Evolutionary conservation across 2,113 vertebrate species (phyloP), one percentile per base, ranked within the genome.

Genomic region (Scalopus aquaticus): DNA sequence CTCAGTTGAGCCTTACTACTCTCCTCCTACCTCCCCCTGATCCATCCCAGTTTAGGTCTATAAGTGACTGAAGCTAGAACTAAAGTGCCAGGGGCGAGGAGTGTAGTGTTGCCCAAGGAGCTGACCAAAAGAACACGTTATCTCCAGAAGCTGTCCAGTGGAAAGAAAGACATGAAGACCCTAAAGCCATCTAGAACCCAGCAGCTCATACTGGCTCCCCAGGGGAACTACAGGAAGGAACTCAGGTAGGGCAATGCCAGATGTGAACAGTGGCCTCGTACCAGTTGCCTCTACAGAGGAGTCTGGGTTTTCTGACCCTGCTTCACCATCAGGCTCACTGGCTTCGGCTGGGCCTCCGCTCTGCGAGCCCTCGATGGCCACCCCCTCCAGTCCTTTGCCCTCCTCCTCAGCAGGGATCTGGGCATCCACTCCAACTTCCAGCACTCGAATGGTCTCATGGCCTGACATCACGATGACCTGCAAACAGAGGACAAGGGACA

Each of bases 391-490:
- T 1, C 93, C 42, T 97, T 99, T 99, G 72, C 73, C 97, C 82
- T 98, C 94, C 67, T 97, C 97, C 22, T 99, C 98, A 2, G 98
- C 95, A 0, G 98, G 98, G 56, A 98, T 96, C 42, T 98, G 97
- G 1, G 98, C 80, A 3, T 99, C 99, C 39, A 99, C 99, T 20
- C 99, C 99, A 12, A 99, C 99, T 97, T 99, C 99, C 78, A 99
- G 98, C 91, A 99, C 99, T 4, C 99, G 98, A 97, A 99, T 99
- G 37, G 99, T 99, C 98, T 99, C 99, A 9, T 99, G 99, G 95
- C 99, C 96, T 69, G 99, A 99, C 99, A 99, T 99, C 97, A 99
- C 99, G 93, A 99, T 99, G 85, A 99, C 99, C 99, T 99, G 98
- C 19, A 88, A 85, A 73, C 0, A 83, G 39, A 97, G 7, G n/a